Conservation (phyloP, 2,797 vertebrate genomes). For the Selene dorsalis region DNA sequence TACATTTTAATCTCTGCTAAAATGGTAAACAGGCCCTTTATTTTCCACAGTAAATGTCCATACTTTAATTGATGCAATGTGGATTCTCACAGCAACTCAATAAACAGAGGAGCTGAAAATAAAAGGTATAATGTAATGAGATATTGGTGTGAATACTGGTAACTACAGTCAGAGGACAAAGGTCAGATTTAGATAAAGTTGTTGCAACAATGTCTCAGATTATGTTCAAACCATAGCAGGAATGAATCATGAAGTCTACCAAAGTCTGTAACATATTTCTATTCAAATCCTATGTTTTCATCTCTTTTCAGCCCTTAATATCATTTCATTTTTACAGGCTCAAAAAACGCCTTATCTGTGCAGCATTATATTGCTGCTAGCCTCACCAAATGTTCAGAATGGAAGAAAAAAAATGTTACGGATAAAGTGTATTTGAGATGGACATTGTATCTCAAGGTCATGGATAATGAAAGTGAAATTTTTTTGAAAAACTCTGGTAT, state of each 20-base stretch:
- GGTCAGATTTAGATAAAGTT: background rate
- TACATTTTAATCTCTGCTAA: too few relatives aligned
- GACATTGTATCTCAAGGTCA: background rate
- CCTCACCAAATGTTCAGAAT: background rate
- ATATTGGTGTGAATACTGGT: background rate
- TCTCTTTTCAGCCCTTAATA: background rate
- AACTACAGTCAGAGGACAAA: background rate
- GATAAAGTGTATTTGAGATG: background rate
- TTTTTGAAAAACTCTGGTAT: background rate
- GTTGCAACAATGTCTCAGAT: background rate
- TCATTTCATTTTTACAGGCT: background rate
- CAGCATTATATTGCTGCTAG: background rate
- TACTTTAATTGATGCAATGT: background rate
- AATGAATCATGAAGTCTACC: background rate
- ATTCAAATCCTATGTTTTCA: background rate
- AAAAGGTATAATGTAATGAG: background rate
- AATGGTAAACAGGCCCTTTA: too few relatives aligned
- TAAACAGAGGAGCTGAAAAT: background rate
- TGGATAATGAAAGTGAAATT: background rate
- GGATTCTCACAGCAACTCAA: background rate
- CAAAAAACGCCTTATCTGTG: background rate
- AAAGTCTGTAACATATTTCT: background rate
- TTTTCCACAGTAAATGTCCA: background rate
- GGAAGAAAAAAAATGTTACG: too few relatives aligned
- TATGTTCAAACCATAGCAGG: background rate